These are phyloP conservation scores for Pheosia tremula DNA, from an alignment of 2,888 invertebrate species.

Conservation along the genomic window DNA sequence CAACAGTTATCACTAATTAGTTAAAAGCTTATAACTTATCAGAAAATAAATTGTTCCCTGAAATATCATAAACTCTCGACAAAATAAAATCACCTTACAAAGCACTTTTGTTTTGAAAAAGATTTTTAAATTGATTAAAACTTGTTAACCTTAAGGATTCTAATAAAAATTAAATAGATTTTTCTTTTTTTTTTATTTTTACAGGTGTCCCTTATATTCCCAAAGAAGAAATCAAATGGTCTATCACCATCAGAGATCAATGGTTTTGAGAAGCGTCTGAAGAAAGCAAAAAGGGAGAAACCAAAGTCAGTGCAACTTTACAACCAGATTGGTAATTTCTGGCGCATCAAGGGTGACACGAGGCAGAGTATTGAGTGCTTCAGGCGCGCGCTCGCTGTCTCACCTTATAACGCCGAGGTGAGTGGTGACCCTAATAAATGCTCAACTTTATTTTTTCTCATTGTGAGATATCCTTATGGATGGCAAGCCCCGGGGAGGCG, in stretches of 20 bases:
- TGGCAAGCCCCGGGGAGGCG: too few relatives aligned
- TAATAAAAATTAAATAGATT: too few relatives aligned
- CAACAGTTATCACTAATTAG: too few relatives aligned
- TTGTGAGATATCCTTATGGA: too few relatives aligned
- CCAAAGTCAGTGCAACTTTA: constrained; percentile 93
- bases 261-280: constrained; percentile 88
- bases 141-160: too few relatives aligned
- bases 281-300: constrained; percentile 92
- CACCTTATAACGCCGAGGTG: constrained; percentile 94
- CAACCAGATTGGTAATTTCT: constrained; percentile 96
- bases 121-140: neutral
- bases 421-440: constrained; percentile 28
- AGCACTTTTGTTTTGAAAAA: neutral
- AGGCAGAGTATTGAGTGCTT: constrained; percentile 95
- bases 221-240: constrained; percentile 86
- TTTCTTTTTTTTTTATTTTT: too few relatives aligned
- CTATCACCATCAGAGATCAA: constrained; percentile 90
- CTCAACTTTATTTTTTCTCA: too few relatives aligned
- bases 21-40: too few relatives aligned
- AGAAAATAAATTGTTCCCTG: too few relatives aligned
- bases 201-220: constrained; percentile 90
- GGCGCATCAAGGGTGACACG: constrained; percentile 95
- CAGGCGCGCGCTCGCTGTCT: constrained; percentile 92
- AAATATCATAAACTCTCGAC: too few relatives aligned
- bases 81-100: too few relatives aligned